Evolutionary conservation across 92 coral and sea anemone genomes (phyloP), one percentile per base, ranked within the genome.

Genomic region (Epizoanthus stellaris): DNA sequence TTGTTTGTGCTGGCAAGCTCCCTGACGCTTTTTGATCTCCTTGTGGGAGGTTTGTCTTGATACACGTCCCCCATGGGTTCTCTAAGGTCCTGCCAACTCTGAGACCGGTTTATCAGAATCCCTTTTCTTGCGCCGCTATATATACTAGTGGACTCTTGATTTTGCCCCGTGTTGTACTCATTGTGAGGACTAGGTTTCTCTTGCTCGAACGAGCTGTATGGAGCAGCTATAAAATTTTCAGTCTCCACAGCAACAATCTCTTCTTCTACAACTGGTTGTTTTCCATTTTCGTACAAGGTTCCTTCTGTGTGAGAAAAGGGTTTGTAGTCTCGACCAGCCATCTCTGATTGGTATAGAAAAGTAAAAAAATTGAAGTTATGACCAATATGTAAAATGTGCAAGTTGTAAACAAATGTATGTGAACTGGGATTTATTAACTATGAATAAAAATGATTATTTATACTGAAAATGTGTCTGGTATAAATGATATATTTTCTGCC

Each of bases 31-130:
- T 19, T 79, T 43, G 83, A 43, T 63, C 72, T 21, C 45, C 70
- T 45, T 3, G 67, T 12, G 30, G 14, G 57, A 10, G 64, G 6
- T 23, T 23, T 39, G 9, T 63, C 13, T 20, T n/a, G 15, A 12
- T 5, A 5, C 21, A 15, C 71, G 4, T 19, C 40, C 60, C 9
- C 64, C 25, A 30, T 59, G 20, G 6, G 42, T 14, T 64, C 71
- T 61, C 71, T 12, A 25, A 45, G 62, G 13, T 79, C 56, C 21
- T 79, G 59, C 60, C 52, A 42, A 20, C 83, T 79, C 21, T 42
- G 83, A 63, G 83, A 79, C 21, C 83, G 67, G 43, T 43, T 63
- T 79, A 63, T 79, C 0, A 62, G 70, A 61, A 62, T 79, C 42
- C 83, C 71, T 19, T 63, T 79, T 36, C 52, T 79, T 30, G 38